A percentile compares a stretch with the other conserved stretches of the same genome.
These are phyloP conservation scores for Homarus gammarus DNA, from an alignment of 2,888 invertebrate species.

Conservation along the genomic window DNA sequence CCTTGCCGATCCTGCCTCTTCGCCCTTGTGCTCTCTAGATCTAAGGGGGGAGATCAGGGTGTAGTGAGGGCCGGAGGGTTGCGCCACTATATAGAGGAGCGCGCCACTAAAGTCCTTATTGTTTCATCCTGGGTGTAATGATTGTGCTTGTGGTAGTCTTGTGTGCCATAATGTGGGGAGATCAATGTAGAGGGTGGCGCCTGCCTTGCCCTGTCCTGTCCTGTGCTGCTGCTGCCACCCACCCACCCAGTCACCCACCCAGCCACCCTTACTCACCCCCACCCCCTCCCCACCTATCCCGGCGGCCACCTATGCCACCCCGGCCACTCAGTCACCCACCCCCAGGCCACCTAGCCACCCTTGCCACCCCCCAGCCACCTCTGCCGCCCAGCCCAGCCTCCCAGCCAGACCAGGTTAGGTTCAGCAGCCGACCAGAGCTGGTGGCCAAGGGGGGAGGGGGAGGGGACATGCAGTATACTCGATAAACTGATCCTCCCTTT, in stretches of 20 bases:
- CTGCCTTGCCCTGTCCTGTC: too few species aligned
- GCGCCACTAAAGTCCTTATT: conserved; percentile 53
- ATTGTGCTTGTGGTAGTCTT: conserved; percentile 53
- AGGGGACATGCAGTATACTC: too few species aligned
- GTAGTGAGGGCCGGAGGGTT: conserved; percentile 3
- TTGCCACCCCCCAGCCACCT: too few species aligned
- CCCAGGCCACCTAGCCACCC: neutral
- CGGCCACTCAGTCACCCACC: too few species aligned
- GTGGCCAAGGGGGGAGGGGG: too few species aligned
- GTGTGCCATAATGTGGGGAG: conserved; percentile 36
- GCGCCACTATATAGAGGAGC: neutral
- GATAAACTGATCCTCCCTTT: too few species aligned
- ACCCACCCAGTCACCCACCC: neutral
- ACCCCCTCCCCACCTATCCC: neutral
- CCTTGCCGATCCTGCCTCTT: neutral
- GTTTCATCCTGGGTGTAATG: conserved; percentile 59
- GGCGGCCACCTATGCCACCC: too few species aligned
- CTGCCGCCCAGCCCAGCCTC: too few species aligned
- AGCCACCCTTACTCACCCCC: neutral
- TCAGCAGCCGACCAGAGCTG: too few species aligned
- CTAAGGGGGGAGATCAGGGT: neutral
- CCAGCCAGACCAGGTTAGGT: too few species aligned
- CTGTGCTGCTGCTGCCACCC: neutral
- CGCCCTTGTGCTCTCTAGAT: neutral
- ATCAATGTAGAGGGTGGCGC: conserved; percentile 32